Evolutionary conservation across 2,888 invertebrate species (phyloP).

Genomic region (Myathropa florea): DNA sequence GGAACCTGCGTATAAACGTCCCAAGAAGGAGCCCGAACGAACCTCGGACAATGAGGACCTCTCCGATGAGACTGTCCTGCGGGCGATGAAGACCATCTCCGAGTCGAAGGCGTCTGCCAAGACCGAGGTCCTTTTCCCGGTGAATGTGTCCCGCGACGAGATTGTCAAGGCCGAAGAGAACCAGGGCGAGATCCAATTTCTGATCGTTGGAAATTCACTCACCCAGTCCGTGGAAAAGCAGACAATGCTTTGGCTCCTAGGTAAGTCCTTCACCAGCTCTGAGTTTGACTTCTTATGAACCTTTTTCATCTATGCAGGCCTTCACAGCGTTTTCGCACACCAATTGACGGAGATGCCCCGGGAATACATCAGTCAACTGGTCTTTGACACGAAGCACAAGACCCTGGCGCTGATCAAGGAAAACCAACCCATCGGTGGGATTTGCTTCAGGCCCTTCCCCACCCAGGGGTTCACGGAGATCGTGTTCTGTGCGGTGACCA

Average conservation of each 20-base stretch:
- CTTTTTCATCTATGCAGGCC: slow-evolving; percentile 77
- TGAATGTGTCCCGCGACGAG: slow-evolving; percentile 91
- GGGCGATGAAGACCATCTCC: slow-evolving; percentile 89
- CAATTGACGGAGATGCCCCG: slow-evolving; percentile 97
- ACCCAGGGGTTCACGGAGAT: slow-evolving; percentile 97
- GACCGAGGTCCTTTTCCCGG: slow-evolving; percentile 83
- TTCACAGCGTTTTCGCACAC: slow-evolving; percentile 95
- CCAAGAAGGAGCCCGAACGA: slow-evolving; percentile 53
- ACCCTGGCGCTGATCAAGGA: slow-evolving; percentile 93
- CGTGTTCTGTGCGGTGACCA: slow-evolving; percentile 97
- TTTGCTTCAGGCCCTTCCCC: slow-evolving; percentile 95
- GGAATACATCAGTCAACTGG: slow-evolving; percentile 94
- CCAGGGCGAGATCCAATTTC: slow-evolving; percentile 92
- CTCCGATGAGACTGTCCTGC: slow-evolving; percentile 87
- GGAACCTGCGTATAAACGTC: slow-evolving; percentile 68
- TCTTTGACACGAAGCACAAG: slow-evolving; percentile 94
- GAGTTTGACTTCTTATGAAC: neutral
- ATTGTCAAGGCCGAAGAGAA: slow-evolving; percentile 92
- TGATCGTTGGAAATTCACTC: slow-evolving; percentile 94
- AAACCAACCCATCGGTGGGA: slow-evolving; percentile 94
- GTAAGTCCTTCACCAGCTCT: neutral
- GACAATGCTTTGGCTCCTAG: slow-evolving; percentile 89
- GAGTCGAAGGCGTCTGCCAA: slow-evolving; percentile 85
- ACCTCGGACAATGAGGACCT: slow-evolving; percentile 83
- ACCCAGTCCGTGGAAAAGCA: slow-evolving; percentile 91